phyloP scores from a whole-genome alignment of 2,113 vertebrate species.

The Cinclus cinclus region DNA sequence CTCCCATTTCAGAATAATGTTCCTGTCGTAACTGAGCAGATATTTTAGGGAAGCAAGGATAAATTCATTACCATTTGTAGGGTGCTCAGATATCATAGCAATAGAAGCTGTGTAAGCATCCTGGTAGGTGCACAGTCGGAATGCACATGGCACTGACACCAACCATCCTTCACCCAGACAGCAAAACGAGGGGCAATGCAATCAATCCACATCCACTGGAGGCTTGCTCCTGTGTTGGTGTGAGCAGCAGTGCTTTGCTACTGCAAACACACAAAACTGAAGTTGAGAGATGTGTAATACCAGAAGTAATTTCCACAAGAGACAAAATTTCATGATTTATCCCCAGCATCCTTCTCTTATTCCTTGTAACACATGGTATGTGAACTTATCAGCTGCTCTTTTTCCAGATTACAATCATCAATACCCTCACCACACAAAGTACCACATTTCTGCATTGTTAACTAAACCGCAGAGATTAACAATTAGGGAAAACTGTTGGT shows the following conservation, averaged over 20 bases:
- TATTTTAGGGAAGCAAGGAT: constrained; percentile 55
- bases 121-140: rapidly evolving
- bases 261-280: background rate
- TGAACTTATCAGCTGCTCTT: background rate
- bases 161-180: constrained; percentile 11
- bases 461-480: background rate
- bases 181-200: background rate
- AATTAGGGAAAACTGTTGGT: background rate
- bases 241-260: background rate
- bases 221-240: background rate
- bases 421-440: background rate
- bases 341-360: background rate
- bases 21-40: constrained; percentile 12
- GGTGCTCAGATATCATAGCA: background rate
- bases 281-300: background rate
- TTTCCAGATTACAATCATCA: background rate
- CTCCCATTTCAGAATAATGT: constrained; percentile 22
- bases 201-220: background rate
- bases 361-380: background rate
- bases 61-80: constrained; percentile 49
- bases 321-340: background rate
- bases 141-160: background rate
- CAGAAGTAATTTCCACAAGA: background rate
- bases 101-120: background rate
- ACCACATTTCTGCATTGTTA: background rate